Base-by-base conservation (phyloP, 2,797 vertebrate species). In the Lateolabrax maculatus region DNA sequence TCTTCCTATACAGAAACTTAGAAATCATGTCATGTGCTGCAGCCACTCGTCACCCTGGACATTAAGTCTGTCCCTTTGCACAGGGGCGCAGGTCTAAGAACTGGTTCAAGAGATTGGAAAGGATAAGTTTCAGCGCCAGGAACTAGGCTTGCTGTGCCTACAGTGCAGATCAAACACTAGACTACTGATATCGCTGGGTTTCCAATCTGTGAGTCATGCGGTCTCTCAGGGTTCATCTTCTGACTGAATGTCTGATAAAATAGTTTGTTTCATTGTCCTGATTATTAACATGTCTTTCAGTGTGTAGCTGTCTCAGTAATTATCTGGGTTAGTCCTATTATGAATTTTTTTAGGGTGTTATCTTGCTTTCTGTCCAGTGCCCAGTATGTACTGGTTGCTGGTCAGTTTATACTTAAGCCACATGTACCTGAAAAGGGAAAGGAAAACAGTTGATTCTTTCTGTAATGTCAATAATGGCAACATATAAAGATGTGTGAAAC, bases 241-340 rank as follows among this genome's bases (percentile, higher is more conserved):
- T 39, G 65, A 67, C 67, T 48, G 64, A 82, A 80, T 13, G 76
- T 57, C 71, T 76, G 80, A 86, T 81, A 71, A 81, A 61, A 70
- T 16, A 41, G 46, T 74, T 77, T 80, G 65, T 71, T 77, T 68
- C 57, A 19, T 57, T 70, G 23, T 25, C 13, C 57, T 57, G 67
- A 65, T 70, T 70, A 58, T 71, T 34, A 58, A 21, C 13, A 43
- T 71, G 44, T 66, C 62, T 39, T 58, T 62, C 15, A 23, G 25
- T 12, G 41, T 29, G 57, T 21, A 15, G 29, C 68, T 34, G 25
- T 65, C 68, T 71, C 31, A 39, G 1, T 70, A 48, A 55, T 46
- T 23, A 31, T 61, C 9, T 60, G 6, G 5, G 2, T 46, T 55
- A 13, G n/a, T 68, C 4, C 15, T 9, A 34, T 56, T 39, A 46